Percentiles rank a stretch among this genome's conserved stretches.
phyloP scores from a whole-genome alignment of 2,113 vertebrate species.

The Sinocyclocheilus rhinocerous region DNA sequence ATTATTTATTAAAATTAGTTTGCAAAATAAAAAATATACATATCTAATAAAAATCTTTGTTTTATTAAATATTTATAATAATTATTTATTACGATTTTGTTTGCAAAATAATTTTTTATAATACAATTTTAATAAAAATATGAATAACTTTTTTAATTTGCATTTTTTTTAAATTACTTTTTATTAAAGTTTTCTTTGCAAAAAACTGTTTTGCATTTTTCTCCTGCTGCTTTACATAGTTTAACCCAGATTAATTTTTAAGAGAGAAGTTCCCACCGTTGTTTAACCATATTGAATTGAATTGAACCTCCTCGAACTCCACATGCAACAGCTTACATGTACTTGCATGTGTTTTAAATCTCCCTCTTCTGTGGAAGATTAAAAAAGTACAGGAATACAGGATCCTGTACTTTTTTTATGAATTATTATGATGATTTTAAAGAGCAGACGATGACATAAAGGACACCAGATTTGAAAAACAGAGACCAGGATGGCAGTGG shows the following conservation, averaged over 20 bases:
- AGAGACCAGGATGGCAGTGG: not conserved
- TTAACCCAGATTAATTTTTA: not conserved
- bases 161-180: too few species aligned
- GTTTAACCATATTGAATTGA: not conserved
- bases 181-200: too few species aligned
- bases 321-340: too few species aligned
- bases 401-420: too few species aligned
- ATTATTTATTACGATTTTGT: too few species aligned
- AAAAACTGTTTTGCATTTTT: not conserved
- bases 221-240: not conserved
- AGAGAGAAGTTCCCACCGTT: not conserved
- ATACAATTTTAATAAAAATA: too few species aligned
- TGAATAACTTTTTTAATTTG: too few species aligned
- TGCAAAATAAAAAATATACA: too few species aligned
- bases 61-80: too few species aligned
- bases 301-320: not conserved
- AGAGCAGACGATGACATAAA: not conserved
- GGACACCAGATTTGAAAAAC: not conserved
- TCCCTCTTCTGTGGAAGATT: not conserved
- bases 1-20: too few species aligned
- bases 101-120: too few species aligned
- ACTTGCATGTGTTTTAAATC: not conserved
- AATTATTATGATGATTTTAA: slow-evolving; percentile 6
- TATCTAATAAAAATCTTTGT: too few species aligned
- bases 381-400: not conserved